These are phyloP conservation scores for Drosophila pruinosa DNA, from an alignment of 1,140 invertebrate genomes.

Conservation along the genomic window DNA sequence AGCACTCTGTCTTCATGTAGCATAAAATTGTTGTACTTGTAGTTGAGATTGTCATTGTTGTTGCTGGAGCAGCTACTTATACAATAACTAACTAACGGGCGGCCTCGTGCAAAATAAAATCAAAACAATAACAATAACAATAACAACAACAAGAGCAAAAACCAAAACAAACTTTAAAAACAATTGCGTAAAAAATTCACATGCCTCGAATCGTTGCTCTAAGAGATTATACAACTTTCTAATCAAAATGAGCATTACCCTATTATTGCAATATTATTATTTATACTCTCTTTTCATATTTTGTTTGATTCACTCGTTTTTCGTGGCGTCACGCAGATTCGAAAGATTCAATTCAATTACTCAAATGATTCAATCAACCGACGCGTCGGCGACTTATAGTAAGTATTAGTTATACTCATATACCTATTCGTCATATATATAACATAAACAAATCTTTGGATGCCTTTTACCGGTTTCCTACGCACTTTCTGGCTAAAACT, in stretches of 20 bases:
- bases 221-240: conserved; percentile 76
- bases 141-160: conserved; percentile 33
- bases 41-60: conserved; percentile 15
- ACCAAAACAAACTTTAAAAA: conserved; percentile 40
- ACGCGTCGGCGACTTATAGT: neutral
- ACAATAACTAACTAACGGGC: conserved; percentile 57
- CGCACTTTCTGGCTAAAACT: conserved; percentile 36
- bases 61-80: conserved; percentile 54
- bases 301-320: conserved; percentile 32
- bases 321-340: conserved; percentile 43
- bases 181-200: conserved; percentile 80
- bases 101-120: conserved; percentile 55
- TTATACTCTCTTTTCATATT: conserved; percentile 27
- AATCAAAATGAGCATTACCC: conserved; percentile 69
- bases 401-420: neutral
- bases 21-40: conserved; percentile 55
- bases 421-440: neutral
- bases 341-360: conserved; percentile 46
- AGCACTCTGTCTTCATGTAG: conserved; percentile 48
- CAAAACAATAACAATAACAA: conserved; percentile 60
- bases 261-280: conserved; percentile 51
- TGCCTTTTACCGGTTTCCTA: conserved; percentile 31
- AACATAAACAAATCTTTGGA: neutral
- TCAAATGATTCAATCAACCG: conserved; percentile 59
- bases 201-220: conserved; percentile 54